A percentile compares a stretch with the other conserved stretches of the same genome.
phyloP scores from a whole-genome alignment of 2,888 invertebrate genomes.

The Polydesmus complanatus region DNA sequence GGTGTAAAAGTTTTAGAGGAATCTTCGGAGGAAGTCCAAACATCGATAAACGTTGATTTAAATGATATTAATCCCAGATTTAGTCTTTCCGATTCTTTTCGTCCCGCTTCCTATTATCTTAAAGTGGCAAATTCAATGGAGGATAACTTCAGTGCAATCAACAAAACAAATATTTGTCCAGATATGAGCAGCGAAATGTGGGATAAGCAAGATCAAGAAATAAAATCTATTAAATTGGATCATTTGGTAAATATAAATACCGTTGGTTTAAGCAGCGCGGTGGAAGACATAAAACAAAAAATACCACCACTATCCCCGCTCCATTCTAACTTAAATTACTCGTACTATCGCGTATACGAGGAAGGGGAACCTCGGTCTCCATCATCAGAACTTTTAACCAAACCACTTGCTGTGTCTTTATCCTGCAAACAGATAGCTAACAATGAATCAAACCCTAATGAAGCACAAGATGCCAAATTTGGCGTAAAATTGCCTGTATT shows the following conservation, averaged over 20 bases:
- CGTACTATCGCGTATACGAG: slow-evolving; percentile 20
- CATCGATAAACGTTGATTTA: slow-evolving; percentile 32
- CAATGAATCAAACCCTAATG: not conserved
- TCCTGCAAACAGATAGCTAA: not conserved
- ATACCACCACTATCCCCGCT: slow-evolving; percentile 14
- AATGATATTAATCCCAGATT: slow-evolving; percentile 56
- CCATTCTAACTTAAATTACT: slow-evolving; percentile 17
- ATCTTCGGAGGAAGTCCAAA: not conserved
- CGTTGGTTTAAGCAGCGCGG: not conserved
- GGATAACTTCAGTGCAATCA: not conserved
- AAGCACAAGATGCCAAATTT: not conserved
- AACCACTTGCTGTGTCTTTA: slow-evolving; percentile 5
- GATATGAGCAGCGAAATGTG: not conserved
- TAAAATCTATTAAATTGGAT: not conserved
- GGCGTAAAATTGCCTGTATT: not conserved
- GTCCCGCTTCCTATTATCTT: slow-evolving; percentile 75
- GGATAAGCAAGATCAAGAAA: not conserved
- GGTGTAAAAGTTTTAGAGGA: not conserved
- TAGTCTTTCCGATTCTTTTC: slow-evolving; percentile 72
- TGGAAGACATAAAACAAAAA: no score
- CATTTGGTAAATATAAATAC: not conserved
- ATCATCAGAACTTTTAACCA: slow-evolving; percentile 3
- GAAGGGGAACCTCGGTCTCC: slow-evolving; percentile 14
- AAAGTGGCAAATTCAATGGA: slow-evolving; percentile 5
- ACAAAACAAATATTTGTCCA: not conserved